A percentile compares a stretch with the other conserved stretches of the same genome.
Evolutionary conservation across 2,113 vertebrate genomes (phyloP).

Genomic region (Psittacus erithacus): DNA sequence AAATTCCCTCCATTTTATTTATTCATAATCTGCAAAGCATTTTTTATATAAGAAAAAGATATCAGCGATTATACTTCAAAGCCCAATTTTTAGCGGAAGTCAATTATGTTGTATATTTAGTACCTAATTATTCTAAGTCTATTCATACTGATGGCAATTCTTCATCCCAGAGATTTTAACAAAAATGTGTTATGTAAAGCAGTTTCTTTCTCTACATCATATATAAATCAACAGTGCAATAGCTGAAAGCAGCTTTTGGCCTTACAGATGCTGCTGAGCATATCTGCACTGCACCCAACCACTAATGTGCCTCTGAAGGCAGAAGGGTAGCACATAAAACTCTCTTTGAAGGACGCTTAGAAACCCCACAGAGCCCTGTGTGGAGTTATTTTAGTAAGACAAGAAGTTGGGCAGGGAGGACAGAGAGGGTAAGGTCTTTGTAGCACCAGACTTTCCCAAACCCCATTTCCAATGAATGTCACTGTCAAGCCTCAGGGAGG

Average conservation of each 20-base stretch:
- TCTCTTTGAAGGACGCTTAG: not conserved
- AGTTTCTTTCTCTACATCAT: not conserved
- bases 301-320: not conserved
- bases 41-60: not conserved
- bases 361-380: not conserved
- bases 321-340: not conserved
- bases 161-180: not conserved
- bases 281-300: accelerated
- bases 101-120: not conserved
- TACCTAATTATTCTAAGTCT: not conserved
- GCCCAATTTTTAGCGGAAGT: not conserved
- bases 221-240: not conserved
- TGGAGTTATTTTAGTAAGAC: not conserved
- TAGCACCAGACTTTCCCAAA: not conserved
- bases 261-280: accelerated
- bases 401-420: not conserved
- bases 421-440: accelerated
- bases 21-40: slow-evolving; percentile 20
- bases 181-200: not conserved
- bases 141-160: not conserved
- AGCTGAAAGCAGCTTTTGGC: not conserved
- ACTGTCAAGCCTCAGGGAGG: not conserved
- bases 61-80: not conserved
- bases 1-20: not conserved
- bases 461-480: not conserved